Conservation (phyloP, 2,888 invertebrate genomes). For the Metellina segmentata region DNA sequence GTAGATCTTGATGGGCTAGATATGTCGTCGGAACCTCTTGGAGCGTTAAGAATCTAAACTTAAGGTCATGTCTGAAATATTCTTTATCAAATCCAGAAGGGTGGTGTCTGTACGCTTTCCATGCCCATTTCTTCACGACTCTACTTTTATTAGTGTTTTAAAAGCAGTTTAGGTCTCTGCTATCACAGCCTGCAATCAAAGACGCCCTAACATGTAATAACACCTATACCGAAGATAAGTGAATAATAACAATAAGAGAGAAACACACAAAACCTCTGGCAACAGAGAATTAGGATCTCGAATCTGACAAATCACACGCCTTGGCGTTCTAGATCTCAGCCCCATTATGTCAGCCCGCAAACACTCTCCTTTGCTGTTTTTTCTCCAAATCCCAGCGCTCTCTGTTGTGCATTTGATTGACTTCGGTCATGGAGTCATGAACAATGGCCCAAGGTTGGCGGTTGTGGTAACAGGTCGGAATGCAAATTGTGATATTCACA, state of each 20-base stretch:
- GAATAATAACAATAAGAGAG: constrained; percentile 39
- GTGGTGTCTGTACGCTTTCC: not conserved
- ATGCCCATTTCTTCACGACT: not conserved
- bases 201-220: constrained; percentile 36
- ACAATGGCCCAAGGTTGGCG: constrained; percentile 41
- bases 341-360: constrained; percentile 63
- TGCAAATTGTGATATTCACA: constrained; percentile 9
- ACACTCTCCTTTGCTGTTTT: constrained; percentile 21
- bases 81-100: not conserved
- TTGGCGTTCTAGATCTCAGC: constrained; percentile 53
- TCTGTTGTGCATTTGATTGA: not conserved
- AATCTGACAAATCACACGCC: constrained; percentile 69
- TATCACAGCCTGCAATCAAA: constrained; percentile 22
- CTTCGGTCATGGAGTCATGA: constrained; percentile 14
- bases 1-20: no score
- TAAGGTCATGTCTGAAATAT: no score
- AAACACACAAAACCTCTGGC: constrained; percentile 29
- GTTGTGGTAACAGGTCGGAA: constrained; percentile 24
- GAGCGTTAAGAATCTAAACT: no score
- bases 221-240: constrained; percentile 28
- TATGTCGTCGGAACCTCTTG: no score
- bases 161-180: not conserved
- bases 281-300: constrained; percentile 4
- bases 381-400: not conserved
- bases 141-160: not conserved